phyloP scores from a whole-genome alignment of 2,888 invertebrate genomes.

The Lasioglossum leucozonium region DNA sequence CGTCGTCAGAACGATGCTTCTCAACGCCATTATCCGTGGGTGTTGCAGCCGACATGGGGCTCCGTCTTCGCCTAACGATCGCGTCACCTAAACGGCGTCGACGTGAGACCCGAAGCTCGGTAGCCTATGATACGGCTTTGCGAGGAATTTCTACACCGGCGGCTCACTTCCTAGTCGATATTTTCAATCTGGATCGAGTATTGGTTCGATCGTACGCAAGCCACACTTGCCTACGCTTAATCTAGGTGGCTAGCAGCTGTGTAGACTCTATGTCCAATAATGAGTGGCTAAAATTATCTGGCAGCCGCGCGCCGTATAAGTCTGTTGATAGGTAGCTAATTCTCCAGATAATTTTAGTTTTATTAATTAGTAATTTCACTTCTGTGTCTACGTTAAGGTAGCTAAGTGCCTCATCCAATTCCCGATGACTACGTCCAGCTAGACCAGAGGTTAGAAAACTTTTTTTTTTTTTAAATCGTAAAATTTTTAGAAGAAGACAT shows the following conservation, averaged over 20 bases:
- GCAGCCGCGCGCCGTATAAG: too few species aligned
- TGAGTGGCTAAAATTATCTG: too few species aligned
- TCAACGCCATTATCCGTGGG: conserved; percentile 46
- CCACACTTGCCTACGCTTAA: background rate
- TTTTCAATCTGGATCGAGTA: background rate
- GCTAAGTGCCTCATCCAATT: too few species aligned
- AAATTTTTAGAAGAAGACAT: too few species aligned
- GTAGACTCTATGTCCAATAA: too few species aligned
- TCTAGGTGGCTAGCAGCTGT: background rate
- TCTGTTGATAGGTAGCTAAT: too few species aligned
- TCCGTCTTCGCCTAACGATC: conserved; percentile 21
- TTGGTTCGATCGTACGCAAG: background rate
- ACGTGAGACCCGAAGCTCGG: background rate
- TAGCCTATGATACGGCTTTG: background rate
- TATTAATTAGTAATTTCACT: too few species aligned
- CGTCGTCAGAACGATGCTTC: conserved; percentile 32
- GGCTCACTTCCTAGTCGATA: background rate
- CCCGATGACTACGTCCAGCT: too few species aligned
- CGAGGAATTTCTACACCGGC: background rate
- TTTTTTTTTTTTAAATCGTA: too few species aligned
- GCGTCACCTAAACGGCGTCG: conserved; percentile 9
- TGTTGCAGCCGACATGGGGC: conserved; percentile 35
- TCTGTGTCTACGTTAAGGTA: too few species aligned
- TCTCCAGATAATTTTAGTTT: too few species aligned
- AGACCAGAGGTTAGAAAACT: too few species aligned